Evolutionary conservation across 2,888 invertebrate genomes (phyloP).

Genomic region (Aphidius colemani): DNA sequence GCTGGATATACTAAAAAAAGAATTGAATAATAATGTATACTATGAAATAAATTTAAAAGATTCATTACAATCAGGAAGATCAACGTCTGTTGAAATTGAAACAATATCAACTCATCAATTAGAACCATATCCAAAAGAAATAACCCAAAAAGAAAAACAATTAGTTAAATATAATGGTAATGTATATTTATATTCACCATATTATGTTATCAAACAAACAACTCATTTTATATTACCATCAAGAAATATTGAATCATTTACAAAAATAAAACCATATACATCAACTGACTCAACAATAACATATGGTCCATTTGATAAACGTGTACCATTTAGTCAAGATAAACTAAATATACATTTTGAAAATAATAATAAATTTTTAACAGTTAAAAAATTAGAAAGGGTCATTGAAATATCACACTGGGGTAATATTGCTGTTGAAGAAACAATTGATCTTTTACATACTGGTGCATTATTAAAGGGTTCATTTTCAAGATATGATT

Average conservation of each 20-base stretch:
- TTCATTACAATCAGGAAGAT: constrained; percentile 65
- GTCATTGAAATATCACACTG: constrained; percentile 97
- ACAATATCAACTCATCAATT: constrained; percentile 77
- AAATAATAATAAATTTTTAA: constrained; percentile 94
- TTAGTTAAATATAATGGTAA: constrained; percentile 86
- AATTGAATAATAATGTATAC: constrained; percentile 62
- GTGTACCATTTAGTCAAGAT: constrained; percentile 66
- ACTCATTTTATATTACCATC: constrained; percentile 79
- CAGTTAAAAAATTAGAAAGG: constrained; percentile 85
- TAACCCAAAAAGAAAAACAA: constrained; percentile 93
- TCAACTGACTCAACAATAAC: constrained; percentile 80
- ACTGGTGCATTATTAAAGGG: constrained; percentile 87
- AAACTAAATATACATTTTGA: constrained; percentile 87
- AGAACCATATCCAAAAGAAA: constrained; percentile 83
- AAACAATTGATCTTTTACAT: constrained; percentile 88
- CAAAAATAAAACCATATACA: constrained; percentile 79
- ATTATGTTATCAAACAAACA: constrained; percentile 78
- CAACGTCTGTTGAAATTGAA: constrained; percentile 70
- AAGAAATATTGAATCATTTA: constrained; percentile 79
- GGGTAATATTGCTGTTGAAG: constrained; percentile 98
- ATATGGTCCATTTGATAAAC: constrained; percentile 88
- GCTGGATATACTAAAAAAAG: constrained; percentile 59
- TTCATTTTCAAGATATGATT: constrained; percentile 96
- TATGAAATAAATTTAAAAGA: constrained; percentile 69
- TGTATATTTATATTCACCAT: constrained; percentile 83